Conservation (phyloP, 1,140 invertebrate genomes). For the Zaprionus gabonicus region DNA sequence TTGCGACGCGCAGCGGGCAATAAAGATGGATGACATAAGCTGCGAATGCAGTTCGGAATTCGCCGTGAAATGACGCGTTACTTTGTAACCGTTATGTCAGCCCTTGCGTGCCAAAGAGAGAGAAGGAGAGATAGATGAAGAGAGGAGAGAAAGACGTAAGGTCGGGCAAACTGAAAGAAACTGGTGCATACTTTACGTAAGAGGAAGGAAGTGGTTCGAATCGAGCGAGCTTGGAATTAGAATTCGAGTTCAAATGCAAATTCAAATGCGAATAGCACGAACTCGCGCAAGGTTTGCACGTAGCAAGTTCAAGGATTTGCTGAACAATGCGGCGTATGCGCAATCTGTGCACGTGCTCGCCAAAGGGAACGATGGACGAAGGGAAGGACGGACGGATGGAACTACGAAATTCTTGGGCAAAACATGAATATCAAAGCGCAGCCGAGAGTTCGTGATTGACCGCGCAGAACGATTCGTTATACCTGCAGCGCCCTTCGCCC, state of each 20-base stretch:
- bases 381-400: not conserved
- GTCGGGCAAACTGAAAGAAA: conserved; percentile 11
- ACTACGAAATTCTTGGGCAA: not conserved
- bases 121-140: not conserved
- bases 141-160: not conserved
- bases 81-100: conserved; percentile 1
- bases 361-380: not conserved
- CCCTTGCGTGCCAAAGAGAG: not conserved
- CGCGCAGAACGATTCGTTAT: conserved; percentile 40
- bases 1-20: conserved; percentile 2
- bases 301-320: conserved; percentile 43
- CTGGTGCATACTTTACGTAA: conserved; percentile 18
- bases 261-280: conserved; percentile 10
- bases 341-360: conserved; percentile 45
- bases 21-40: conserved; percentile 6
- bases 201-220: conserved; percentile 36
- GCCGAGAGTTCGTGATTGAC: conserved; percentile 6
- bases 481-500: conserved; percentile 42
- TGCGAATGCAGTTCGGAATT: not conserved
- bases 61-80: not conserved
- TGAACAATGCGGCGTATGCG: conserved; percentile 43
- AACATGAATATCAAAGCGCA: conserved; percentile 4
- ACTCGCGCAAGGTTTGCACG: conserved; percentile 19
- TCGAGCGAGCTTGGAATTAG: not conserved
- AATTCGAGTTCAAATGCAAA: not conserved